phyloP scores from a whole-genome alignment of 1,140 invertebrate species.

The Zaprionus kolodkinae region DNA sequence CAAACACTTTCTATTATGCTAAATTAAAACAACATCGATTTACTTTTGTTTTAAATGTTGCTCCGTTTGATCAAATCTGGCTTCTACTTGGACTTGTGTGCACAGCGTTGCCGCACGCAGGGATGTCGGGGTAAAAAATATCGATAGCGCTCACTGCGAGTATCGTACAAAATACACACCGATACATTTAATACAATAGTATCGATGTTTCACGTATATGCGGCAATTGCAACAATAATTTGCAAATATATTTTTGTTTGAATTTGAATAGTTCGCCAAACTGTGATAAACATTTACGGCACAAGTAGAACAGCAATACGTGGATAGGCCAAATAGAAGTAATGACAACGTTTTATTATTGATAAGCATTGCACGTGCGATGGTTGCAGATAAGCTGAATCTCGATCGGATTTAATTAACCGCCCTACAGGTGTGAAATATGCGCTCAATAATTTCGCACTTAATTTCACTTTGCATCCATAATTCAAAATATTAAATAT shows the following conservation, averaged over 20 bases:
- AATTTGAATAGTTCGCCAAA: neutral
- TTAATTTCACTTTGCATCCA: neutral
- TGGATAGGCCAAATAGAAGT: neutral
- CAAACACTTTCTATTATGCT: slow-evolving; percentile 27
- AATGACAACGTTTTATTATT: neutral
- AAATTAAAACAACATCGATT: slow-evolving; percentile 17
- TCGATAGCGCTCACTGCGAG: slow-evolving; percentile 32
- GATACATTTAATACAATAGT: slow-evolving; percentile 3
- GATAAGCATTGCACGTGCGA: slow-evolving; percentile 3
- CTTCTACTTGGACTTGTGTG: slow-evolving; percentile 43
- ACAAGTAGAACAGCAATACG: neutral
- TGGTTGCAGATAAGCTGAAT: neutral
- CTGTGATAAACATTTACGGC: neutral
- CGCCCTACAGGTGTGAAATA: neutral
- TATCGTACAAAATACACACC: slow-evolving; percentile 25
- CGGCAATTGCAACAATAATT: slow-evolving; percentile 15
- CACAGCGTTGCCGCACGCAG: slow-evolving; percentile 51
- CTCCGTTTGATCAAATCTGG: slow-evolving; percentile 49
- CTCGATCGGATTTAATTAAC: slow-evolving; percentile 2
- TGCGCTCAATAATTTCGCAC: neutral
- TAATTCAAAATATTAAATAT: neutral
- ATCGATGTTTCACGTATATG: slow-evolving; percentile 26
- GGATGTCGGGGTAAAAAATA: slow-evolving; percentile 48
- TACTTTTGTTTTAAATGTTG: slow-evolving; percentile 35
- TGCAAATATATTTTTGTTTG: slow-evolving; percentile 29